Percentiles rank a stretch among this genome's conserved stretches.
Conservation (phyloP, 2,888 invertebrate genomes). For the Glyphotaelius pellucidus region DNA sequence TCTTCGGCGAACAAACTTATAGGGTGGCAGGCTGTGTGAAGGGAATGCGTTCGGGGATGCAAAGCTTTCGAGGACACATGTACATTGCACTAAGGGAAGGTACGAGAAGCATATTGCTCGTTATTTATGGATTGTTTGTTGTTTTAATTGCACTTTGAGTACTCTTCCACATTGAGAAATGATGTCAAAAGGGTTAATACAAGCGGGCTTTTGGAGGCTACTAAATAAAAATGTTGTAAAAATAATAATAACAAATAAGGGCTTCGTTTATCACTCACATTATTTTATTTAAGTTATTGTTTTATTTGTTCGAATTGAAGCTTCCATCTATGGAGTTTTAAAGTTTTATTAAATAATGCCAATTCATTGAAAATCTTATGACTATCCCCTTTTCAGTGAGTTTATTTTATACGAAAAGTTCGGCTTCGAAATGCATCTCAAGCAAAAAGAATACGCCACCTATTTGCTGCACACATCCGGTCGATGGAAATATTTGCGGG, state of each 20-base stretch:
- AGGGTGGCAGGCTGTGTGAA: slow-evolving; percentile 30
- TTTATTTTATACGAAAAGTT: not conserved
- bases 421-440: not conserved
- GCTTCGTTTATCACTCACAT: not conserved
- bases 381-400: not conserved
- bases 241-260: not conserved
- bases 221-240: not conserved
- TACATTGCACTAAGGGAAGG: not conserved
- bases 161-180: not conserved
- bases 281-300: not conserved
- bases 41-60: slow-evolving; percentile 38
- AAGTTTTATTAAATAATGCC: not conserved
- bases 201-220: not conserved
- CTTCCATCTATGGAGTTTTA: not conserved
- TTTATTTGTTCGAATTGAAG: not conserved
- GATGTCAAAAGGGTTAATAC: not conserved
- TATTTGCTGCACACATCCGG: slow-evolving; percentile 51
- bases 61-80: slow-evolving; percentile 41
- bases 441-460: slow-evolving; percentile 28
- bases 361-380: not conserved
- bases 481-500: slow-evolving; percentile 43
- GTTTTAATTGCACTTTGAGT: slow-evolving; percentile 37
- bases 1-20: slow-evolving; percentile 52
- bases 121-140: slow-evolving; percentile 43
- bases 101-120: slow-evolving; percentile 15